phyloP scores from a whole-genome alignment of 2,797 vertebrate species.

The Picus viridis region DNA sequence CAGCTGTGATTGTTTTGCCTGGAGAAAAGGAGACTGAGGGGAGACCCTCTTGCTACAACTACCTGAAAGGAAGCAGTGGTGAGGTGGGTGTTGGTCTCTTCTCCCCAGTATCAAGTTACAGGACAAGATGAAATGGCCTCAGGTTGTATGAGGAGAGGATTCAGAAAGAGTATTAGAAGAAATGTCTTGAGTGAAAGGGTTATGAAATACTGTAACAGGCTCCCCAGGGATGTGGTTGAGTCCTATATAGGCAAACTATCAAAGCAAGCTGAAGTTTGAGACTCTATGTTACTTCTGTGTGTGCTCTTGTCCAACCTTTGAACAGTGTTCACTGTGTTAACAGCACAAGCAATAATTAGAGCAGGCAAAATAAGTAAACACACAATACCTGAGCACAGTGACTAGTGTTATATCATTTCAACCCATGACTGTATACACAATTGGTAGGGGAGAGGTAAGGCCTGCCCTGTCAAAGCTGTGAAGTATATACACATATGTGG shows the following conservation, averaged over 20 bases:
- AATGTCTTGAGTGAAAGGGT: no score
- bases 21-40: no score
- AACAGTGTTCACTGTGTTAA: background rate
- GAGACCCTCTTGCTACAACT: no score
- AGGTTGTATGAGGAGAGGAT: no score
- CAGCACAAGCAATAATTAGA: background rate
- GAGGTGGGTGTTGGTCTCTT: no score
- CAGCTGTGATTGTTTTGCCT: no score
- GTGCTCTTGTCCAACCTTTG: background rate
- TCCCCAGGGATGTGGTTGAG: no score
- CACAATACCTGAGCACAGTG: background rate
- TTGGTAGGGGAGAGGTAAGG: background rate
- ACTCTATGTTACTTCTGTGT: background rate
- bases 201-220: no score
- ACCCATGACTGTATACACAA: background rate
- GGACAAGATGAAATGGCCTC: no score
- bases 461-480: background rate
- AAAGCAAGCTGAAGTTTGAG: background rate
- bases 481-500: accelerated
- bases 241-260: background rate
- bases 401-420: background rate
- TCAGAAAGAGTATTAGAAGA: no score
- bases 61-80: no score
- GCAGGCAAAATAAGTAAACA: background rate
- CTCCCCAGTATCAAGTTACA: no score